These are phyloP conservation scores for Loris lydekkerianus DNA, from an alignment of 2,797 vertebrate genomes.

Conservation along the genomic window DNA sequence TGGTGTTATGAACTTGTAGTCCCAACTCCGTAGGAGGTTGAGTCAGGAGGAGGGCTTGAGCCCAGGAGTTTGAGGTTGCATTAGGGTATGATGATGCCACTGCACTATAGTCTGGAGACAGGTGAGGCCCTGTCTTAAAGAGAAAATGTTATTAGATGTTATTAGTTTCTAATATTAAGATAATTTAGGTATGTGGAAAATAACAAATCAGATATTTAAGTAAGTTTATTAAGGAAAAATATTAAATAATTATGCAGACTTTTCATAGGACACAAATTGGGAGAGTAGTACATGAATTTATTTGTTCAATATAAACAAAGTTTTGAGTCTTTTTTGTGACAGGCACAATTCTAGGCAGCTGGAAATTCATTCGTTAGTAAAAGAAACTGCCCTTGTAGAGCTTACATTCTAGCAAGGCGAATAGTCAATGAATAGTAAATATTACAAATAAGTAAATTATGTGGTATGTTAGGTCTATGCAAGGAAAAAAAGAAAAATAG, in stretches of 20 bases:
- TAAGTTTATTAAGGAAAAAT: slow-evolving; percentile 56
- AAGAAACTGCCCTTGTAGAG: neutral
- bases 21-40: neutral
- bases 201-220: slow-evolving; percentile 31
- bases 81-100: neutral
- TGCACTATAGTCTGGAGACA: neutral
- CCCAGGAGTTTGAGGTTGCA: neutral
- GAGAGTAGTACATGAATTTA: neutral
- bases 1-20: neutral
- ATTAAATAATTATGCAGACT: neutral
- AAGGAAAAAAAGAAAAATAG: neutral
- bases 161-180: slow-evolving; percentile 38
- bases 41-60: neutral
- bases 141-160: slow-evolving; percentile 24
- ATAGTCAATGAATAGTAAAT: neutral
- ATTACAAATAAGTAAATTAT: neutral
- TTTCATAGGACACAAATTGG: slow-evolving; percentile 14
- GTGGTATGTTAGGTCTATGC: neutral
- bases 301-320: slow-evolving; percentile 13
- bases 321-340: neutral
- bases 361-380: slow-evolving; percentile 32
- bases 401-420: slow-evolving; percentile 5
- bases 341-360: neutral
- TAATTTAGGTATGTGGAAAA: neutral
- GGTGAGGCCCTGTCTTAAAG: neutral